Base-by-base conservation (phyloP, 1,140 invertebrate species). In the Polyergus mexicanus region DNA sequence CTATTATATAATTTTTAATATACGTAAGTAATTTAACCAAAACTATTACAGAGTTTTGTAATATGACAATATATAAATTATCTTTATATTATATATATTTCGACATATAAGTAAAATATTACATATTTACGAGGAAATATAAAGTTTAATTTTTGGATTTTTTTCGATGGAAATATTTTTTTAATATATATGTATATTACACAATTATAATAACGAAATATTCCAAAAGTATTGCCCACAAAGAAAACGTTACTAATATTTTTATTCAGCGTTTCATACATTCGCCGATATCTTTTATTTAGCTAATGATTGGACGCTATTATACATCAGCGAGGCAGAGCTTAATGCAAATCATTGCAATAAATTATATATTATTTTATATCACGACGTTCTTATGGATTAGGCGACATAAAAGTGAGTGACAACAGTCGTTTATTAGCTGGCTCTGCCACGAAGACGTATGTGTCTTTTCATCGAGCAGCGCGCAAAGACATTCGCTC, bases 361-460 rank as follows among this genome's bases (percentile, higher is more conserved):
- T 81, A 80, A 54, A 69, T 78, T 58, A 81, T n/a, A 71, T 44
- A 56, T 47, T 5, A 38, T 25, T 41, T 63, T 10, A 60, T 74
- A 47, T 60, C n/a, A 41, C 54, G 38, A 60, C 19, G 13, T 72
- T 74, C 54, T 60, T 60, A 83, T 47, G 68, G 13, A 68, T 54
- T 68, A 68, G n/a, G 16, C 47, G n/a, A 5, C 41, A 35, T 69
- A 41, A 38, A 51, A 83, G 62, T 74, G 4, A 56, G 11, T n/a
- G 47, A 51, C 16, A 51, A 83, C 78, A 83, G 78, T 83, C 78
- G 47, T 83, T 54, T 62, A 74, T 32, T 13, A 72, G 7, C 41
- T 68, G 35, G 4, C 11, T 81, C 35, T 83, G 44, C 13, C 7
- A 54, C 54, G 19, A 41, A 44, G 41, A 51, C 19, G 47, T 51